Percentiles rank a stretch among this genome's conserved stretches.
These are phyloP conservation scores for Eulemur mongoz DNA, from an alignment of 2,797 vertebrate species.

Conservation along the genomic window DNA sequence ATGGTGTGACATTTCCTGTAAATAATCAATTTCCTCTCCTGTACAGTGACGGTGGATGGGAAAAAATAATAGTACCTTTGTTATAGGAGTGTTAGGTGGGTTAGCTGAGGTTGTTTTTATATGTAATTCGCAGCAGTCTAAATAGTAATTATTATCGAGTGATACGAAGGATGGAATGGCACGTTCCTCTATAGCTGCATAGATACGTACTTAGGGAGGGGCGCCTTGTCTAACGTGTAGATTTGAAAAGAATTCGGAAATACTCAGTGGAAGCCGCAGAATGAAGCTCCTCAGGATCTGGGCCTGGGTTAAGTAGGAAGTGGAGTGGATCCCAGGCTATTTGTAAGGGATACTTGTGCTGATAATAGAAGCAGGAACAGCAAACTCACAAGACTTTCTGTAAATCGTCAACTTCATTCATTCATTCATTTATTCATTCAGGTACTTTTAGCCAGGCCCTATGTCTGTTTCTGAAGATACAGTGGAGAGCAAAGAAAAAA, in stretches of 20 bases:
- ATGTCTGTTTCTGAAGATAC: neutral
- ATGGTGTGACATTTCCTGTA: neutral
- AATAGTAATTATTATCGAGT: neutral
- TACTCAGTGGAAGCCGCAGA: neutral
- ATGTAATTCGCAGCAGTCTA: neutral
- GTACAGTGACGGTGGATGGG: neutral
- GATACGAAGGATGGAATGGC: neutral
- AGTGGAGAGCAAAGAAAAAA: neutral
- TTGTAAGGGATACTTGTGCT: neutral
- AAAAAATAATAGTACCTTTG: neutral
- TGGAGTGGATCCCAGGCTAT: neutral
- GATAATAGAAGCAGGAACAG: neutral
- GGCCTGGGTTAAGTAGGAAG: neutral
- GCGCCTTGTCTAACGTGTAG: neutral
- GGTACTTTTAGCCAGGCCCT: neutral
- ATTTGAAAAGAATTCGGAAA: conserved; percentile 24
- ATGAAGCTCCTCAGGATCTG: neutral
- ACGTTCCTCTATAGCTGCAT: neutral
- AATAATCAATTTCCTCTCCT: neutral
- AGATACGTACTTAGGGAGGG: neutral
- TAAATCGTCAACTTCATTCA: neutral
- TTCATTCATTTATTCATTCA: neutral
- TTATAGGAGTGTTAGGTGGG: neutral
- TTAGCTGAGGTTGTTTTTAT: neutral
- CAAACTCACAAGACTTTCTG: neutral